Base-by-base conservation (phyloP, 2,888 invertebrate genomes). In the Euplexia lucipara region DNA sequence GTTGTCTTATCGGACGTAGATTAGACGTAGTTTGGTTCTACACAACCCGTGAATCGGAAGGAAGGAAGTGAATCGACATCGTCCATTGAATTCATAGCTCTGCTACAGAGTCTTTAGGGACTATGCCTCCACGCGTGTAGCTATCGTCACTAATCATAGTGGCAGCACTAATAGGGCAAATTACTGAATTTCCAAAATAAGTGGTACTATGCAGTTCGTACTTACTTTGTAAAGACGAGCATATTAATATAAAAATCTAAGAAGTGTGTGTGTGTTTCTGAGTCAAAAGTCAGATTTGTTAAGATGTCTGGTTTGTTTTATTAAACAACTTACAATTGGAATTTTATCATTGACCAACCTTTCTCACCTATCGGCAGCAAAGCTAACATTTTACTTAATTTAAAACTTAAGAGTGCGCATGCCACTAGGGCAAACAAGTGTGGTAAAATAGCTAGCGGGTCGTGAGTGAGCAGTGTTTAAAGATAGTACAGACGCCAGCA, bases 331-430 rank as follows among this genome's bases (percentile, higher is more conserved):
- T 22, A 22, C 6, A 9, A 12, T 26, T 57, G 26, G 4, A 30
- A 12, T 18, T 18, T 35, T 2, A 26, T 26, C 26, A 26, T 5
- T 26, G 22, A n/a, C 5, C 8, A 16, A 53, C 22, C 34, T 44
- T 66, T 49, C 14, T 7, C 14, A 49, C 16, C 10, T 67, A 39
- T 22, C 30, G 14, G 10, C 14, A 51, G 30, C 10, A 8, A 18
- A 34, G 16, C n/a, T 65, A 5, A 39, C 18, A 57, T 35, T n/a
- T n/a, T 57, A 10, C 14, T 8, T 57, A 34, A 12, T 16, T 53
- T 9, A 16, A 16, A 16, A 57, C 10, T 10, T 32, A 44, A n/a
- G 20, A 66, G 14, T 22, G 26, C 26, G 26, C 26, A 26, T 26
- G 26, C 26, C 26, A 5, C 26, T 26, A 26, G 26, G 26, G 5